Conservation (phyloP, 2,797 vertebrate species). For the Eulemur coronatus region DNA sequence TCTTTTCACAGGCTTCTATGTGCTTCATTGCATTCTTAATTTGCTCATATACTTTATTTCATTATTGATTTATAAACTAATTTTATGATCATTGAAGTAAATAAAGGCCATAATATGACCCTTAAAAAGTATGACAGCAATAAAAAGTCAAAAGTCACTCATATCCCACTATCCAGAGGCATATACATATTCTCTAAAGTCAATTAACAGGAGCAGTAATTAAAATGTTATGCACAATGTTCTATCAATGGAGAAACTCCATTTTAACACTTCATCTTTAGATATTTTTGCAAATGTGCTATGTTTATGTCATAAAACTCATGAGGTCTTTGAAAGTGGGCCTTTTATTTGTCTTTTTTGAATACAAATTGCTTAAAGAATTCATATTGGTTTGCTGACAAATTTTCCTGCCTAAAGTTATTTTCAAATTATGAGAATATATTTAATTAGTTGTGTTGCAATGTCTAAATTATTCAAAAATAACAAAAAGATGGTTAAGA, state of each 20-base stretch:
- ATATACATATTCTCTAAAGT: not conserved
- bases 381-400: not conserved
- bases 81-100: slow-evolving; percentile 43
- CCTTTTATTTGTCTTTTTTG: not conserved
- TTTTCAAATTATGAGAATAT: slow-evolving; percentile 17
- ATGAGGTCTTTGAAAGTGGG: not conserved
- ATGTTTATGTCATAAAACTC: not conserved
- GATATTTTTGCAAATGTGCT: not conserved
- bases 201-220: not conserved
- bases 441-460: not conserved
- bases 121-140: not conserved
- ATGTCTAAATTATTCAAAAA: slow-evolving; percentile 47
- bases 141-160: not conserved
- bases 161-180: not conserved
- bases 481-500: slow-evolving; percentile 20
- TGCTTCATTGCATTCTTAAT: not conserved
- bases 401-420: slow-evolving; percentile 34
- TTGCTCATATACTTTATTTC: not conserved
- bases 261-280: slow-evolving; percentile 33
- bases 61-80: not conserved
- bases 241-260: not conserved
- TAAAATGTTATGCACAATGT: slow-evolving; percentile 14
- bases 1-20: not conserved
- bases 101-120: slow-evolving; percentile 9
- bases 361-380: not conserved